phyloP scores from a whole-genome alignment of 1,140 invertebrate species.

The Anoplophora glabripennis region DNA sequence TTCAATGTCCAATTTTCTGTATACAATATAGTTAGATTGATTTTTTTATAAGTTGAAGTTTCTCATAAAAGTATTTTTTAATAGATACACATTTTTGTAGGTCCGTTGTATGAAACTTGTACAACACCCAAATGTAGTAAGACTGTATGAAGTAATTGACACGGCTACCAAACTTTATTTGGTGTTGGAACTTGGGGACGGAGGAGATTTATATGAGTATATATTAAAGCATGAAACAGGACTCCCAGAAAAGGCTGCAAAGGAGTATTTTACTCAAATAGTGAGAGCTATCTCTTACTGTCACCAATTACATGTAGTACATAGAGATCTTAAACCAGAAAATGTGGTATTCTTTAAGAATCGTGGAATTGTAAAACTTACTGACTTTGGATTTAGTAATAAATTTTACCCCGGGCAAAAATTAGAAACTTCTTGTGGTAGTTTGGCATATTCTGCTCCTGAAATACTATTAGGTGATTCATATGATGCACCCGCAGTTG shows the following conservation, averaged over 20 bases:
- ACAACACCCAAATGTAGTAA: constrained; percentile 97
- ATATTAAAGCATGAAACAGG: constrained; percentile 94
- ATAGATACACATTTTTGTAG: constrained; percentile 60
- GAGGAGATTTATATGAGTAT: constrained; percentile 98
- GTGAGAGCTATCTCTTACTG: constrained; percentile 97
- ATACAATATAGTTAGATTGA: too few species aligned
- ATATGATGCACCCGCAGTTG: constrained; percentile 90
- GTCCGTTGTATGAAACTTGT: constrained; percentile 98
- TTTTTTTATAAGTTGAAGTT: too few species aligned
- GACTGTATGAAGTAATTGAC: constrained; percentile 98
- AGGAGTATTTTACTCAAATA: constrained; percentile 88
- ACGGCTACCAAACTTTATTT: constrained; percentile 94
- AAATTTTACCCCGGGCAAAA: constrained; percentile 96
- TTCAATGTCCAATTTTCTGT: too few species aligned
- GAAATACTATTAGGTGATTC: constrained; percentile 97
- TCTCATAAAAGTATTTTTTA: too few species aligned
- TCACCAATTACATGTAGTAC: constrained; percentile 90
- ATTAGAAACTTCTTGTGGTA: constrained; percentile 98
- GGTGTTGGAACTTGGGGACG: constrained; percentile 97
- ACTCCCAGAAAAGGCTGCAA: constrained; percentile 73
- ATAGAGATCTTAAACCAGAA: constrained; percentile 96
- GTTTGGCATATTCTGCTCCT: constrained; percentile 97
- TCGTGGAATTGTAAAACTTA: constrained; percentile 94
- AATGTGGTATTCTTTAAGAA: constrained; percentile 99
- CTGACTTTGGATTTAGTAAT: constrained; percentile 99